Evolutionary conservation across 2,888 invertebrate species (phyloP).

Genomic region (Theretra japonica): DNA sequence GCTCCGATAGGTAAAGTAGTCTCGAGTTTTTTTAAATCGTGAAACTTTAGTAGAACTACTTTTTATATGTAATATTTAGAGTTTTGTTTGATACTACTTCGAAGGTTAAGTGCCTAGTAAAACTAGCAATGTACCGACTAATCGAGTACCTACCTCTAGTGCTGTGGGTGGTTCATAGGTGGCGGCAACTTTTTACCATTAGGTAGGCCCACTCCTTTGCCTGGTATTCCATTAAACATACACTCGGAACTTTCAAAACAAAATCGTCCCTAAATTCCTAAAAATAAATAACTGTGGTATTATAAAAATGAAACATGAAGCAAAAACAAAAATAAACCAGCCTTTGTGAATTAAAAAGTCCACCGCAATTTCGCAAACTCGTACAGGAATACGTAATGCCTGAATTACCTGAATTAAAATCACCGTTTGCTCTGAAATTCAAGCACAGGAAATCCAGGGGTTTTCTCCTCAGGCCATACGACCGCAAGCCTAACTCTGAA

Average conservation of each 20-base stretch:
- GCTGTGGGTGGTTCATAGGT: too few species aligned
- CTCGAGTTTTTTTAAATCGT: background rate
- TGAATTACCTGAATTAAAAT: slow-evolving; percentile 28
- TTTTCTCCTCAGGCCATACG: slow-evolving; percentile 41
- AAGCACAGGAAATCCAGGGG: slow-evolving; percentile 41
- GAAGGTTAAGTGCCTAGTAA: background rate
- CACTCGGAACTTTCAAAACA: too few species aligned
- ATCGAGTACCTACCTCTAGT: too few species aligned
- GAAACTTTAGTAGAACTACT: background rate
- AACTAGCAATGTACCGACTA: too few species aligned
- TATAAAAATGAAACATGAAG: background rate
- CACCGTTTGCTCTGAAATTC: slow-evolving; percentile 26
- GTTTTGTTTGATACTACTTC: background rate
- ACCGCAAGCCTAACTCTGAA: slow-evolving; percentile 61
- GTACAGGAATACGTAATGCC: slow-evolving; percentile 16
- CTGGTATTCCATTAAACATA: too few species aligned
- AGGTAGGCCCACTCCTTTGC: too few species aligned
- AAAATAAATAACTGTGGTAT: background rate
- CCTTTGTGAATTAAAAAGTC: background rate
- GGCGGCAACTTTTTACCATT: too few species aligned
- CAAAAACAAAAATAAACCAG: background rate
- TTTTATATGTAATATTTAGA: background rate
- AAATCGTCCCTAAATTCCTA: too few species aligned
- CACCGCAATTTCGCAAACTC: background rate
- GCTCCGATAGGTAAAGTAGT: background rate